Evolutionary conservation across 2,113 vertebrate genomes (phyloP).

Genomic region (Corvus hawaiiensis): DNA sequence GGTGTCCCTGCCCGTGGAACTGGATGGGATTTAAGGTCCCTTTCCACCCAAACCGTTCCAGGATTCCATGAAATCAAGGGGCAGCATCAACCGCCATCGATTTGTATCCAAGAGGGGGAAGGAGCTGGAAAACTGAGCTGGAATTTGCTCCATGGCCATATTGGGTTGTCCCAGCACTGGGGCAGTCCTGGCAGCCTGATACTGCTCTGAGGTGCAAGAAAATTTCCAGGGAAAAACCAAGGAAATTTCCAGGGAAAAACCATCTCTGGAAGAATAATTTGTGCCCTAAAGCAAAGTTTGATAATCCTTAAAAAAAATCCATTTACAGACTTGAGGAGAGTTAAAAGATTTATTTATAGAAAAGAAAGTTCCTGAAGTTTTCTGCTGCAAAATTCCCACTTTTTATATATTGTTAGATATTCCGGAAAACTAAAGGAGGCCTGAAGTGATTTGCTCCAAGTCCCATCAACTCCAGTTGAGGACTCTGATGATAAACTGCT

Average conservation of each 20-base stretch:
- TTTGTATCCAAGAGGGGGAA: neutral
- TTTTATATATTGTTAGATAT: neutral
- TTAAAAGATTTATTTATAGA: neutral
- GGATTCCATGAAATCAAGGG: neutral
- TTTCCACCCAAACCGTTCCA: neutral
- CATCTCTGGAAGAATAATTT: neutral
- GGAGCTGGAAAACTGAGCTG: neutral
- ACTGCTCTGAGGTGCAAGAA: neutral
- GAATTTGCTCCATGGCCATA: fast-evolving
- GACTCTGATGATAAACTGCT: neutral
- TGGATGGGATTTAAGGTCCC: neutral
- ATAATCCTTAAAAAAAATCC: neutral
- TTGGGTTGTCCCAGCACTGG: neutral
- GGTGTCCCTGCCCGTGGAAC: neutral
- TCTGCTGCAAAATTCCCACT: neutral
- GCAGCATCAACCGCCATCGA: fast-evolving
- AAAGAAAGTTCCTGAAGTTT: neutral
- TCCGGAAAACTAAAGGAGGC: neutral
- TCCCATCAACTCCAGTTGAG: neutral
- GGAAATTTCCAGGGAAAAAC: neutral
- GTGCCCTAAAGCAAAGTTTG: neutral
- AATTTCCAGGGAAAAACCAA: neutral
- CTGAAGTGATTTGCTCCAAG: neutral
- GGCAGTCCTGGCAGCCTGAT: neutral
- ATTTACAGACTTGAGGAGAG: neutral